Conservation (phyloP, 2,113 vertebrate species). For the Saguinus imperator region DNA sequence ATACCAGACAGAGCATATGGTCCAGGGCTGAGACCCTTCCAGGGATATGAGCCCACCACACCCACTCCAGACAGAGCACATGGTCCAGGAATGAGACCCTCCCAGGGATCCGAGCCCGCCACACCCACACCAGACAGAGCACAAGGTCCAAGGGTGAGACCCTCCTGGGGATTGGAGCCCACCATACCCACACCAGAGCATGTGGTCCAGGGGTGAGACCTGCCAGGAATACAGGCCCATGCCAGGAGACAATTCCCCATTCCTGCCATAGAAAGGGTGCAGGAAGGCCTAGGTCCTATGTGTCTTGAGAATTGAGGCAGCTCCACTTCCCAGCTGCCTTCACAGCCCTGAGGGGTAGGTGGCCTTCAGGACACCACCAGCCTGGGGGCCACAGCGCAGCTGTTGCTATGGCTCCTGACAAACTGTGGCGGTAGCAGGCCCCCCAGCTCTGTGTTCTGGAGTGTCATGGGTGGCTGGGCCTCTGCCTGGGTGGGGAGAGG, state of each 20-base stretch:
- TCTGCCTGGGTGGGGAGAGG: background rate
- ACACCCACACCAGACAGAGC: too few species aligned
- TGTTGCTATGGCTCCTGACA: background rate
- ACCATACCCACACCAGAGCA: too few species aligned
- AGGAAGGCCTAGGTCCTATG: background rate
- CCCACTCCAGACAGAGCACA: too few species aligned
- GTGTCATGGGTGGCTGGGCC: background rate
- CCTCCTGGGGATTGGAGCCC: too few species aligned
- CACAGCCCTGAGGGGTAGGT: background rate
- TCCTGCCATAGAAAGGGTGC: background rate
- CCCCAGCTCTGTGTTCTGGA: background rate
- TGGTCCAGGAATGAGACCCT: too few species aligned
- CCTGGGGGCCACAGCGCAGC: background rate
- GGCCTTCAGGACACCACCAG: background rate
- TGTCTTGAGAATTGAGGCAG: background rate
- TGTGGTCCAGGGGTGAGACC: background rate
- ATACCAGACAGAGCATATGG: too few species aligned
- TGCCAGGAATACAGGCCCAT: background rate
- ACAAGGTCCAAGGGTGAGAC: too few species aligned
- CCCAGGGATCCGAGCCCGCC: too few species aligned
- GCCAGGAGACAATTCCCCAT: background rate
- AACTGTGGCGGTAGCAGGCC: background rate
- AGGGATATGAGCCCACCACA: rapidly evolving
- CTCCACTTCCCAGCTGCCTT: background rate
- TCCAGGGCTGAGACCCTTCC: rapidly evolving